phyloP scores from a whole-genome alignment of 2,888 invertebrate species.

The Parochlus steinenii region DNA sequence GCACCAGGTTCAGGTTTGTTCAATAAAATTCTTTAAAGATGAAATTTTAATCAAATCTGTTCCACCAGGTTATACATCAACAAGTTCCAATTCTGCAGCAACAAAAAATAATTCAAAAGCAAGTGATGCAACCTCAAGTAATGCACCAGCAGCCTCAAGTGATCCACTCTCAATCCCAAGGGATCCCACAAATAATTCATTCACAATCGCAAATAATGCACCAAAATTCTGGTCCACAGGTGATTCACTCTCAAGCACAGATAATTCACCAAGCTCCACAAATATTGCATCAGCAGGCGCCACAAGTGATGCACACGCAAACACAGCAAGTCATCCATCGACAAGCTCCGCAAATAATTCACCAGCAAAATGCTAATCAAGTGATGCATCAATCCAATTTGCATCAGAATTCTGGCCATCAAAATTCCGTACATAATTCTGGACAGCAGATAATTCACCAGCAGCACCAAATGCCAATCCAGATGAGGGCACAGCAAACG shows the following conservation, averaged over 20 bases:
- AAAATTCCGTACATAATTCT: not conserved
- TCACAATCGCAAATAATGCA: no score
- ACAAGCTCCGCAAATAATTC: not conserved
- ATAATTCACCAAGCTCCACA: conserved; percentile 10
- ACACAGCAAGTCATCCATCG: not conserved
- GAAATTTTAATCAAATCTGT: no score
- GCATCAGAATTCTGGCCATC: not conserved
- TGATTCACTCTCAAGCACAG: conserved; percentile 10
- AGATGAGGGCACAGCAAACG: no score
- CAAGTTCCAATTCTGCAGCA: not conserved
- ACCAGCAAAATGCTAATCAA: conserved; percentile 3
- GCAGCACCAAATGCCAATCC: conserved; percentile 14
- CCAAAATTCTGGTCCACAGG: no score
- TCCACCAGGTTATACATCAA: no score
- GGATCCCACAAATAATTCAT: no score
- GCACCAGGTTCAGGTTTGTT: not conserved
- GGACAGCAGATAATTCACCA: not conserved
- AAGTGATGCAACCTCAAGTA: not conserved
- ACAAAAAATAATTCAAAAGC: not conserved
- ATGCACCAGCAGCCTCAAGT: not conserved
- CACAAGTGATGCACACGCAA: not conserved
- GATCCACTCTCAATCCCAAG: no score
- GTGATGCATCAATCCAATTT: not conserved
- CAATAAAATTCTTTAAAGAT: no score
- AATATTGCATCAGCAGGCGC: not conserved